Conservation (phyloP, 1,140 invertebrate genomes). For the Lineus longissimus region DNA sequence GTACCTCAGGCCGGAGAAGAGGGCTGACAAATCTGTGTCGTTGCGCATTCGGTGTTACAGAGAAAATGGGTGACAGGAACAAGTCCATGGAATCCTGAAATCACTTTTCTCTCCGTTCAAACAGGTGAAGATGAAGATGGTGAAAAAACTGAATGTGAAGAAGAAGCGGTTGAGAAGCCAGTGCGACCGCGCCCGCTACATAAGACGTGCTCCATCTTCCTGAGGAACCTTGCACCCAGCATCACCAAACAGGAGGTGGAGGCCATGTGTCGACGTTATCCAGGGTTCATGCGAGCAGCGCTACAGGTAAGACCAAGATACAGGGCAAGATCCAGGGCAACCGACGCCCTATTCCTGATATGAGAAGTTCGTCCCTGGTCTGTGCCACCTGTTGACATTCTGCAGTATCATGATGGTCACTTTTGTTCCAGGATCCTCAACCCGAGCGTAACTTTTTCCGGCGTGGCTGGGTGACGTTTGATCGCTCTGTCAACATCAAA, state of each 20-base stretch:
- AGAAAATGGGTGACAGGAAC: too few species aligned
- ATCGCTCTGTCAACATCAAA: slow-evolving; percentile 94
- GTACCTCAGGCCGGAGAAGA: too few species aligned
- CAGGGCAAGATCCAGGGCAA: too few species aligned
- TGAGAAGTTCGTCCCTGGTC: too few species aligned
- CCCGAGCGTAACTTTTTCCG: slow-evolving; percentile 92
- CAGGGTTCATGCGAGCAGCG: slow-evolving; percentile 92
- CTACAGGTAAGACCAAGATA: too few species aligned
- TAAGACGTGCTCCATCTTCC: slow-evolving; percentile 94
- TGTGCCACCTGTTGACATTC: too few species aligned
- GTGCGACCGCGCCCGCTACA: slow-evolving; percentile 61
- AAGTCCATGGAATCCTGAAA: too few species aligned
- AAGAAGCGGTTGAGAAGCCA: slow-evolving; percentile 43
- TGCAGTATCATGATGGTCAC: too few species aligned
- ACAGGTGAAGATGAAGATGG: neutral
- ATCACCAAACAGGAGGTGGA: slow-evolving; percentile 97
- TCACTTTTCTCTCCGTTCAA: too few species aligned
- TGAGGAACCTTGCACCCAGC: slow-evolving; percentile 89
- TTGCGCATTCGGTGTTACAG: too few species aligned
- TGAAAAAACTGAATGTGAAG: slow-evolving; percentile 20
- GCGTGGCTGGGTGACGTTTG: slow-evolving; percentile 97
- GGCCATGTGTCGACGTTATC: slow-evolving; percentile 90
- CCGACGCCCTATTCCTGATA: too few species aligned
- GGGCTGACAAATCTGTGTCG: too few species aligned
- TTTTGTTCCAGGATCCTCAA: slow-evolving; percentile 80